Conservation (phyloP, 2,113 vertebrate species). For the Steatornis caripensis region DNA sequence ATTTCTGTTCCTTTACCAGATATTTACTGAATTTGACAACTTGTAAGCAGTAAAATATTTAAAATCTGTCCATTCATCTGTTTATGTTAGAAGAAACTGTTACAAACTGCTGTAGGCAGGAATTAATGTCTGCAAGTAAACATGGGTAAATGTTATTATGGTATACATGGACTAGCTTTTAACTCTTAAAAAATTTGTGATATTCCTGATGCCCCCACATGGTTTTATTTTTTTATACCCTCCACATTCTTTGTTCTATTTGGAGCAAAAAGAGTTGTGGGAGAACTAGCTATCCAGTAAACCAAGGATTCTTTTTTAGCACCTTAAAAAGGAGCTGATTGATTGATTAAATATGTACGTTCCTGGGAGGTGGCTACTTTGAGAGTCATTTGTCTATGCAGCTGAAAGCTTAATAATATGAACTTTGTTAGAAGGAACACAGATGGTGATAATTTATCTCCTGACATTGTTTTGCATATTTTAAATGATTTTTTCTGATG, state of each 20-base stretch:
- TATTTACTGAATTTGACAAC: background rate
- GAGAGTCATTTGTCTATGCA: background rate
- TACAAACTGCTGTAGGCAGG: background rate
- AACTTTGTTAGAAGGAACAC: background rate
- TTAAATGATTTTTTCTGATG: background rate
- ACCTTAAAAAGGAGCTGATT: background rate
- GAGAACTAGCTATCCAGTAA: background rate
- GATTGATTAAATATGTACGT: background rate
- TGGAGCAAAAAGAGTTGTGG: background rate
- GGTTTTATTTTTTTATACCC: background rate
- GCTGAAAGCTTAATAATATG: background rate
- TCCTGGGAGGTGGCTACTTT: background rate
- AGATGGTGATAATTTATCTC: background rate
- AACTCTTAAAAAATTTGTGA: background rate
- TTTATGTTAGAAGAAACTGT: background rate
- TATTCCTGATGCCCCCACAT: background rate
- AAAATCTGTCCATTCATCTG: constrained; percentile 41
- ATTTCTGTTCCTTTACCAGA: background rate
- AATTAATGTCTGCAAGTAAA: background rate
- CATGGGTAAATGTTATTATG: background rate
- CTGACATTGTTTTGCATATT: background rate
- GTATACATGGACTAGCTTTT: background rate
- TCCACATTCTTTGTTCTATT: background rate
- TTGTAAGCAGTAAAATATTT: constrained; percentile 26
- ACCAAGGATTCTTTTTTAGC: background rate